phyloP scores from a whole-genome alignment of 1,140 invertebrate genomes.

The Scaptodrosophila lebanonensis region DNA sequence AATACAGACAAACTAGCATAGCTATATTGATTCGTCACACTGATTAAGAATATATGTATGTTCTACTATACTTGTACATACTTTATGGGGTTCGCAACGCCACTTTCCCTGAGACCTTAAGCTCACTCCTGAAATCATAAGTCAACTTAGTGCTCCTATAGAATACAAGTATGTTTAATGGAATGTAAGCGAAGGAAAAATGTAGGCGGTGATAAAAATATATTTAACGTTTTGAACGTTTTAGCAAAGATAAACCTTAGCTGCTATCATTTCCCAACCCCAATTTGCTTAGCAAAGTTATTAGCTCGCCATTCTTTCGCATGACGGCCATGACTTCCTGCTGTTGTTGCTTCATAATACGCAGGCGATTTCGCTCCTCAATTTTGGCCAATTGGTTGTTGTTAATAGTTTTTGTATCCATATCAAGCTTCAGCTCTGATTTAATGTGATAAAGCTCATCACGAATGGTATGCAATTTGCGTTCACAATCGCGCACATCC shows the following conservation, averaged over 20 bases:
- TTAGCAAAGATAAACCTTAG: conserved; percentile 8
- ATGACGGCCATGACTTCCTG: conserved; percentile 58
- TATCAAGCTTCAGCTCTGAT: conserved; percentile 56
- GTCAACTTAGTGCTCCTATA: too few species aligned
- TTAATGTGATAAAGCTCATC: conserved; percentile 64
- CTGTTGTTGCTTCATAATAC: conserved; percentile 60
- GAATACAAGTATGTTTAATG: conserved; percentile 12
- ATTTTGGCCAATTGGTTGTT: conserved; percentile 69
- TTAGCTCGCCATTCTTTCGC: conserved; percentile 51
- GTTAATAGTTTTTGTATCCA: conserved; percentile 50
- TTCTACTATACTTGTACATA: too few species aligned
- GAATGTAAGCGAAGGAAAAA: conserved; percentile 18
- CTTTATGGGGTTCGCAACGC: too few species aligned
- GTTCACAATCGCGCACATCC: conserved; percentile 81
- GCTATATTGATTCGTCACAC: too few species aligned
- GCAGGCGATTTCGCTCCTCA: conserved; percentile 57
- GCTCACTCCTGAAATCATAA: too few species aligned
- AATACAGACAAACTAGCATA: too few species aligned
- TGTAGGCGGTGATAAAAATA: neutral
- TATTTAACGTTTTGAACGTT: neutral
- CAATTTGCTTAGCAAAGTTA: conserved; percentile 45
- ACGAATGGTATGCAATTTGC: conserved; percentile 61
- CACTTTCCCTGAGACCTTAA: too few species aligned
- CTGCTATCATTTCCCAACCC: conserved; percentile 29
- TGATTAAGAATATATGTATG: too few species aligned